Conservation (phyloP, 2,113 vertebrate genomes). For the Erpornis zantholeuca region DNA sequence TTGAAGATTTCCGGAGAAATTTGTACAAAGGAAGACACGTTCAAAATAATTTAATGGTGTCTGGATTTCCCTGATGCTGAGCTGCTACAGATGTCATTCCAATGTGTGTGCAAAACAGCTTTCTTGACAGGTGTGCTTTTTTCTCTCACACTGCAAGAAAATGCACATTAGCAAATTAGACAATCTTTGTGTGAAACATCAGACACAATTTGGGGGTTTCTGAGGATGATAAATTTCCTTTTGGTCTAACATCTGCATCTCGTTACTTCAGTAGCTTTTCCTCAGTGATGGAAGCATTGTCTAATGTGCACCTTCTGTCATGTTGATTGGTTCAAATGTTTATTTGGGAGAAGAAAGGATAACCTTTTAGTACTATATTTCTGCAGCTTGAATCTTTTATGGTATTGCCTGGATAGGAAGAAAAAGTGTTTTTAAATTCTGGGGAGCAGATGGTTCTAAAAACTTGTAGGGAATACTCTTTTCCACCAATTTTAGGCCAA, state of each 20-base stretch:
- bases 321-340: slow-evolving; percentile 48
- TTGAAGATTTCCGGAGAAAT: neutral
- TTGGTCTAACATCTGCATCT: slow-evolving; percentile 66
- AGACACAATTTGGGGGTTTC: slow-evolving; percentile 50
- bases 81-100: slow-evolving; percentile 47
- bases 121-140: slow-evolving; percentile 60
- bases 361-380: neutral
- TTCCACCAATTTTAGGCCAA: neutral
- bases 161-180: slow-evolving; percentile 48
- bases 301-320: slow-evolving; percentile 62
- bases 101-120: slow-evolving; percentile 32
- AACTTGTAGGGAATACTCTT: neutral
- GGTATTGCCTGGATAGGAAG: neutral
- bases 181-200: slow-evolving; percentile 22
- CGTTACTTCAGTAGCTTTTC: slow-evolving; percentile 61
- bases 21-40: neutral
- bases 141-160: neutral
- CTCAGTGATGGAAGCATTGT: slow-evolving; percentile 25
- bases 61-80: slow-evolving; percentile 28
- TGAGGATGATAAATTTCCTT: slow-evolving; percentile 35
- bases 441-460: neutral
- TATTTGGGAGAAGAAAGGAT: slow-evolving; percentile 13
- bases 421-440: neutral
- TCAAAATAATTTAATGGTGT: slow-evolving; percentile 1
- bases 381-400: neutral